Conservation (phyloP, 2,888 invertebrate species). For the Luperina nickerlii region DNA sequence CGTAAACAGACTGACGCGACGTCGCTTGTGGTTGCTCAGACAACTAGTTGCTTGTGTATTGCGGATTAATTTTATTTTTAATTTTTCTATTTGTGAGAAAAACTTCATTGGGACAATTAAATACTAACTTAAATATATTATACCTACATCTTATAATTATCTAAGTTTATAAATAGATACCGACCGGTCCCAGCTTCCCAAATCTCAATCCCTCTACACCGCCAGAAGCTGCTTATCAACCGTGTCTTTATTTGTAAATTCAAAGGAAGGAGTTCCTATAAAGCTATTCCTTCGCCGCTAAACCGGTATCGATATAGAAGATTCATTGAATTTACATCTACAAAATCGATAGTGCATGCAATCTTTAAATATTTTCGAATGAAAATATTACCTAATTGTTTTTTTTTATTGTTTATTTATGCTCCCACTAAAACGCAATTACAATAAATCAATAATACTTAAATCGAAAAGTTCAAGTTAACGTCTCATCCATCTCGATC, state of each 20-base stretch:
- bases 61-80: constrained; percentile 14
- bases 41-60: constrained; percentile 32
- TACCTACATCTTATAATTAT: neutral
- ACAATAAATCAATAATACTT: neutral
- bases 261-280: neutral
- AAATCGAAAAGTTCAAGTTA: neutral
- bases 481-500: constrained; percentile 9
- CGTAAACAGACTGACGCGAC: constrained; percentile 81
- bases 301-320: neutral
- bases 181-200: neutral
- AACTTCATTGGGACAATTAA: neutral
- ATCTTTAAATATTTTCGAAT: neutral
- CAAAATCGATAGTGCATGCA: neutral
- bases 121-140: neutral
- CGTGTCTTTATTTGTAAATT: neutral
- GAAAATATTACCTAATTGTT: neutral
- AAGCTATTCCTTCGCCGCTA: neutral
- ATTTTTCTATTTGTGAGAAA: constrained; percentile 1
- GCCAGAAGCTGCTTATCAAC: neutral
- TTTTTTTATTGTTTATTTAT: neutral
- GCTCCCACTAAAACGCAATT: too few relatives aligned
- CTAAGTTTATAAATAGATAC: neutral
- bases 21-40: constrained; percentile 32
- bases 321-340: neutral
- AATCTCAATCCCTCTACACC: neutral